Evolutionary conservation across 2,113 vertebrate genomes (phyloP).

Genomic region (Oenanthe oenanthe): DNA sequence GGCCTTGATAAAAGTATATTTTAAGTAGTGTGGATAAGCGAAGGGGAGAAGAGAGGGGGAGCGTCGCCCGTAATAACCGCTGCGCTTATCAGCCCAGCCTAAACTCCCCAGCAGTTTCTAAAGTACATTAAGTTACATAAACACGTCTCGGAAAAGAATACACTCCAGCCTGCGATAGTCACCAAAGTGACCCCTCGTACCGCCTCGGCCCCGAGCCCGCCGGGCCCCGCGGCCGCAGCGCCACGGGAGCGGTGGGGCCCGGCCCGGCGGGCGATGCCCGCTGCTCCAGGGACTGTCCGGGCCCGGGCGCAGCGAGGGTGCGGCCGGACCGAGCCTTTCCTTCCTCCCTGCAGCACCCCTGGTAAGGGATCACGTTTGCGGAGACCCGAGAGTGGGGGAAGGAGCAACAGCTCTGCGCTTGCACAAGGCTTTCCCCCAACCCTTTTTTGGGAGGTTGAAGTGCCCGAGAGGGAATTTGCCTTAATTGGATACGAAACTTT

Average conservation of each 20-base stretch:
- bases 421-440: background rate
- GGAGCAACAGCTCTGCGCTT: background rate
- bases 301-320: too few relatives aligned
- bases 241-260: too few relatives aligned
- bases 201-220: background rate
- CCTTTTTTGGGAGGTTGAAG: background rate
- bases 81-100: conserved; percentile 72
- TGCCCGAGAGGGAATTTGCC: background rate
- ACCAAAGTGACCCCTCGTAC: conserved; percentile 68
- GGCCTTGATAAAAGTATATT: conserved; percentile 74
- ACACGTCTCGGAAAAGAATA: conserved; percentile 69
- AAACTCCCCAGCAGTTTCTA: conserved; percentile 55
- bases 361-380: background rate
- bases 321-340: too few relatives aligned
- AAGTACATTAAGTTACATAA: conserved; percentile 76
- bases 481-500: background rate
- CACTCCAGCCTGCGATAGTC: conserved; percentile 33
- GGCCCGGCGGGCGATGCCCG: background rate
- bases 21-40: conserved; percentile 60
- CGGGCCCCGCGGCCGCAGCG: background rate
- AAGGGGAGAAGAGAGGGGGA: background rate
- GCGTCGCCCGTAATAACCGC: conserved; percentile 54
- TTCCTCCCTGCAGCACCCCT: background rate
- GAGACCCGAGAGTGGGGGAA: background rate
- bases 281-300: background rate